These are phyloP conservation scores for Caenorhabditis macrosperma DNA, from an alignment of 2,888 invertebrate genomes.

Conservation along the genomic window DNA sequence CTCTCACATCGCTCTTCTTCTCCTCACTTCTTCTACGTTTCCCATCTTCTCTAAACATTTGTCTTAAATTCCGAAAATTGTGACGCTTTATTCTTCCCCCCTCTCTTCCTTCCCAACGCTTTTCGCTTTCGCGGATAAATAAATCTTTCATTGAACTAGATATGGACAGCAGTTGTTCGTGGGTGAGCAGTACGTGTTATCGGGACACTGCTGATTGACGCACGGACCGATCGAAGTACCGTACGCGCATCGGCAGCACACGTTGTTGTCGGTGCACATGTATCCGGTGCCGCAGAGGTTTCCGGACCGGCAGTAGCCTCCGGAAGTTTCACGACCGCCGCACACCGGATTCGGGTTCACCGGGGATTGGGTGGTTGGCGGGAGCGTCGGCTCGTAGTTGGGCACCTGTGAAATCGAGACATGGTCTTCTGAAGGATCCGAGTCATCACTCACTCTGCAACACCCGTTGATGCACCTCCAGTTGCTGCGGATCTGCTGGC, in stretches of 20 bases:
- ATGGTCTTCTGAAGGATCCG: no score
- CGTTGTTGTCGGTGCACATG: constrained; percentile 62
- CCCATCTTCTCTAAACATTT: neutral
- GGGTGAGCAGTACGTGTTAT: constrained; percentile 62
- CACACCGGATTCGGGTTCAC: constrained; percentile 57
- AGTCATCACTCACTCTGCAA: constrained; percentile 51
- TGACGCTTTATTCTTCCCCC: constrained; percentile 51
- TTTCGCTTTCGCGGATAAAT: constrained; percentile 51
- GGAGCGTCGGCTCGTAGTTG: constrained; percentile 40
- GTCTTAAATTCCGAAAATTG: constrained; percentile 28
- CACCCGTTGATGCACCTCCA: constrained; percentile 65
- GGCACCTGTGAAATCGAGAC: no score
- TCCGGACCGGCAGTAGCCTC: constrained; percentile 64
- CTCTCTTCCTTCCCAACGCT: neutral
- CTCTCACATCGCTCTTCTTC: neutral
- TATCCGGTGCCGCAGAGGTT: constrained; percentile 60
- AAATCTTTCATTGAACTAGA: constrained; percentile 57
- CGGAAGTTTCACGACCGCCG: constrained; percentile 66
- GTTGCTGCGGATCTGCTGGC: constrained; percentile 58
- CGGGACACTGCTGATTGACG: constrained; percentile 64
- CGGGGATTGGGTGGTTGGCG: constrained; percentile 45
- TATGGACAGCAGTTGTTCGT: constrained; percentile 68
- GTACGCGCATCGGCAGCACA: constrained; percentile 65
- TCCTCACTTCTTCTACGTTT: constrained; percentile 2
- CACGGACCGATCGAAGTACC: constrained; percentile 67